Evolutionary conservation across 2,113 vertebrate species (phyloP).

Genomic region (Chauna torquata): DNA sequence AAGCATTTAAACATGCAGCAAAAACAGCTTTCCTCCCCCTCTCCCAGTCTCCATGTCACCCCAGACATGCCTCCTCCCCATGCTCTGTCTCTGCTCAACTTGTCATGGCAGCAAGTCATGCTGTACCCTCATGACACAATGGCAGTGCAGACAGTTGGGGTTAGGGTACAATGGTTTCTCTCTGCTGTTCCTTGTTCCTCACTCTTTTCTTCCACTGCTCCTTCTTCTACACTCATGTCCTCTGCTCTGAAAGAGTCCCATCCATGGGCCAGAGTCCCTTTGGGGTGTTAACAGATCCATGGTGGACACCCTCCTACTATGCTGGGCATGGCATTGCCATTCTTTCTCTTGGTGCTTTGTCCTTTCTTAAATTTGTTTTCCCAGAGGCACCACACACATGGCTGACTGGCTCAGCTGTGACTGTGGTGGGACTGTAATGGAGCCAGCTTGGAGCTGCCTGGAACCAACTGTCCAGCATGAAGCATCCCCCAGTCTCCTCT

Average conservation of each 20-base stretch:
- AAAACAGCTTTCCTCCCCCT: background rate
- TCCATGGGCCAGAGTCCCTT: background rate
- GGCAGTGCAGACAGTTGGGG: too few species aligned
- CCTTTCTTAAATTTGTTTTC: background rate
- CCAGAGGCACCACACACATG: too few species aligned
- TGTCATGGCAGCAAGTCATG: too few species aligned
- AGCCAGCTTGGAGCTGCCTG: too few species aligned
- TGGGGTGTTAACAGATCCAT: background rate
- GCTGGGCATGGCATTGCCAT: background rate
- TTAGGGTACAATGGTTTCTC: background rate
- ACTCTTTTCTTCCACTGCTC: background rate
- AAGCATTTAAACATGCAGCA: background rate
- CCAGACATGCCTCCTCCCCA: rapidly evolving
- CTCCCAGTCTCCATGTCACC: background rate
- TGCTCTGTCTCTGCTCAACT: background rate
- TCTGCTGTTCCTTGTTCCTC: background rate
- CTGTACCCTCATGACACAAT: too few species aligned
- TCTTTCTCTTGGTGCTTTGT: background rate
- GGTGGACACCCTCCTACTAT: background rate
- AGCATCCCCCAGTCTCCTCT: background rate
- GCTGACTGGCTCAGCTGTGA: background rate
- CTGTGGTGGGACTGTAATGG: too few species aligned
- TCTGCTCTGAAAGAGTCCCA: background rate
- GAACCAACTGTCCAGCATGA: background rate
- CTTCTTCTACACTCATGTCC: background rate